Evolutionary conservation across 1,140 invertebrate genomes (phyloP), one percentile per base, ranked within the genome.

Genomic region (Papilio helenus): DNA sequence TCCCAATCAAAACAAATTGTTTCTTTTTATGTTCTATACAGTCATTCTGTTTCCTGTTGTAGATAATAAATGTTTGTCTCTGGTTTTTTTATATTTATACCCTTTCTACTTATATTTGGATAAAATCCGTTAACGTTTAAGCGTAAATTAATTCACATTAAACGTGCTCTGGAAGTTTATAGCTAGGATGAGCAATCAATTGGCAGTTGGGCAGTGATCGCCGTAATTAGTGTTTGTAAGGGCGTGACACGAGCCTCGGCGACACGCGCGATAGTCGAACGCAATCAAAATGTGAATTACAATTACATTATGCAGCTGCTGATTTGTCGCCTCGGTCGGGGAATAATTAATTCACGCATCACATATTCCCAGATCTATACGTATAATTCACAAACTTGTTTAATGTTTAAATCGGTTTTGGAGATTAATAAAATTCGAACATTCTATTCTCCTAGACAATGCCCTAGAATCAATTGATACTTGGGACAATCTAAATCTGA

Each of bases 321-420:
- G 14, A 49, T 49, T 3, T 10, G 14, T 49, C 18, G 18, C 51
- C 51, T n/a, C 51, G 18, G 51, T 8, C 51, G 8, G 51, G 4
- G 51, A 55, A n/a, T 55, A 55, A 55, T 55, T 55, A 55, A 55
- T 55, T 55, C 51, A 51, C 51, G 51, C 51, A 20, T n/a, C 51
- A 55, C 5, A 5, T 55, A n/a, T n/a, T 55, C 51, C 7, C 51
- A 8, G 18, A 55, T 4, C n/a, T 55, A 55, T 20, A 34, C 34
- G 34, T 34, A 4, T 49, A 49, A 49, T 49, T 49, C 10, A 49
- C 46, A 49, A 16, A 18, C 14, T 16, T 49, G 12, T 49, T 16
- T 49, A 16, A 14, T 16, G 14, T 3, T 1, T 3, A 49, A 49
- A 18, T 16, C 14, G 14, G 18, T 49, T 4, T 49, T 49, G 3